These are phyloP conservation scores for Ormyrus rosae DNA, from an alignment of 2,888 invertebrate genomes.

Conservation along the genomic window DNA sequence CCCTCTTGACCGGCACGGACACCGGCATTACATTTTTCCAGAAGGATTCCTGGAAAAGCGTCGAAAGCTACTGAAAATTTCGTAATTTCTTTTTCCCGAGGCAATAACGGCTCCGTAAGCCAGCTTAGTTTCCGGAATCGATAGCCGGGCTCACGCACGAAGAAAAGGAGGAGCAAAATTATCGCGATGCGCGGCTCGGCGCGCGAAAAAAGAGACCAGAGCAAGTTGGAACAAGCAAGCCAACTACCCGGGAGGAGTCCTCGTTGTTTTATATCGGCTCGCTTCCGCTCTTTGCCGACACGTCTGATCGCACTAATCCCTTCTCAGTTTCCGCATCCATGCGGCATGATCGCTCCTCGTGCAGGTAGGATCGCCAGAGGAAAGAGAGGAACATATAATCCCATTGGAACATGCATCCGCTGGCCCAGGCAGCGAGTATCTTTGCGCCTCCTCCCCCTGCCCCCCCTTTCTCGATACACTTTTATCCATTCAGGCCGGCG, in stretches of 20 bases:
- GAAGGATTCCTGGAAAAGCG: too few relatives aligned
- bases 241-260: not conserved
- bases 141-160: not conserved
- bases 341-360: slow-evolving; percentile 33
- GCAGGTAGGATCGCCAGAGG: not conserved
- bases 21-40: not conserved
- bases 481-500: slow-evolving; percentile 60
- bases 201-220: too few relatives aligned
- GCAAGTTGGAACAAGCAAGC: too few relatives aligned
- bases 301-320: slow-evolving; percentile 50
- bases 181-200: slow-evolving; percentile 4
- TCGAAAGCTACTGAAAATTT: not conserved
- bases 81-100: not conserved
- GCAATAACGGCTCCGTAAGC: not conserved
- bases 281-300: slow-evolving; percentile 16
- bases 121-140: not conserved
- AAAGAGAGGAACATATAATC: slow-evolving; percentile 49
- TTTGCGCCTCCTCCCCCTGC: slow-evolving; percentile 66
- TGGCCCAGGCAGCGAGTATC: slow-evolving; percentile 55
- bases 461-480: slow-evolving; percentile 43
- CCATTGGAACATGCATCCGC: slow-evolving; percentile 53
- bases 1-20: too few relatives aligned
- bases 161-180: slow-evolving; percentile 12
- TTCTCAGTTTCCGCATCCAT: slow-evolving; percentile 40
- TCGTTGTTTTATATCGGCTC: not conserved